Conservation (phyloP, 2,113 vertebrate species). For the Toxotes chatareus region DNA sequence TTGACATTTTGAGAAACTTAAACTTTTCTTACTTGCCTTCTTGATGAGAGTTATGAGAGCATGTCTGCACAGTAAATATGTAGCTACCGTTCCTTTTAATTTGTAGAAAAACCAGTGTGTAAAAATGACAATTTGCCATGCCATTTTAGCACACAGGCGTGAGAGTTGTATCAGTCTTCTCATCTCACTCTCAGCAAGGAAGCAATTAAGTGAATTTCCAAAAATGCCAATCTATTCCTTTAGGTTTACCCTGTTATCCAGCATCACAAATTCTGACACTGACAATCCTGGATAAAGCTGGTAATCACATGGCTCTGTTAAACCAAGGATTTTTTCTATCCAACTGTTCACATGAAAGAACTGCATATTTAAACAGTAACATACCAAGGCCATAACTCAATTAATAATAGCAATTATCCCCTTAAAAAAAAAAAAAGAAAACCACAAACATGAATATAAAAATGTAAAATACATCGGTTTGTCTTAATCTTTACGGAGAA, state of each 20-base stretch:
- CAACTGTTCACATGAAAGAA: conserved; percentile 9
- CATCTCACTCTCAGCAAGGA: not conserved
- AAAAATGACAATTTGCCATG: too few relatives aligned
- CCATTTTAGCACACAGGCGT: too few relatives aligned
- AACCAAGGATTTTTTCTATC: not conserved
- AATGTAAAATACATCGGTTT: not conserved
- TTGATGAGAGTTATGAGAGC: too few relatives aligned
- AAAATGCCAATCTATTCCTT: not conserved
- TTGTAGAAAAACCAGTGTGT: too few relatives aligned
- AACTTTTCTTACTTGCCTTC: too few relatives aligned
- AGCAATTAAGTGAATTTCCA: not conserved
- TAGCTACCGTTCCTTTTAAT: too few relatives aligned
- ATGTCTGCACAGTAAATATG: too few relatives aligned
- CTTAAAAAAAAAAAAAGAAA: conserved; percentile 17
- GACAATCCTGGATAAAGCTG: not conserved
- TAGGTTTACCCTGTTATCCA: not conserved
- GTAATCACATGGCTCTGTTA: conserved; percentile 6
- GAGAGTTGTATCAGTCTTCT: not conserved
- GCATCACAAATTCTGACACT: not conserved
- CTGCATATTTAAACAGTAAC: not conserved
- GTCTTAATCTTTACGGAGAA: conserved; percentile 1
- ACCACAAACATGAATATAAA: not conserved
- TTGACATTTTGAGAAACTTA: too few relatives aligned
- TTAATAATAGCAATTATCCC: not conserved
- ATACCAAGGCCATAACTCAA: not conserved